phyloP scores from a whole-genome alignment of 2,797 vertebrate species.

The Xerus rutilus region DNA sequence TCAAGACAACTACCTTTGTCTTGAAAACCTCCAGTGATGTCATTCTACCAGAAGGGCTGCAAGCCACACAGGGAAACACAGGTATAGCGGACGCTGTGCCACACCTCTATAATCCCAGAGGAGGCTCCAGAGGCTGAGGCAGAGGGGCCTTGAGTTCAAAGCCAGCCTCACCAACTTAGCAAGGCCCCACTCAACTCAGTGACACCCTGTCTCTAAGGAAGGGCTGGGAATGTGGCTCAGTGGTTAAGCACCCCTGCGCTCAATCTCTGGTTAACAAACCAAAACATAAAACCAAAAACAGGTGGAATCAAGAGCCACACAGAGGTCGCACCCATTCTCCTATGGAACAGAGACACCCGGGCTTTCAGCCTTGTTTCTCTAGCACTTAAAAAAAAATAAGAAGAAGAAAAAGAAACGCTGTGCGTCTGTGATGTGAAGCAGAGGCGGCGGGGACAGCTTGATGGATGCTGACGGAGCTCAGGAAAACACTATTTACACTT shows the following conservation, averaged over 20 bases:
- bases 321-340: background rate
- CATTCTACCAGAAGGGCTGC: too few species aligned
- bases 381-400: background rate
- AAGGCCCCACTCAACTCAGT: too few species aligned
- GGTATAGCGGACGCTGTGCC: too few species aligned
- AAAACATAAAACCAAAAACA: background rate
- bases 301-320: background rate
- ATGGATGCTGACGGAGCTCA: background rate
- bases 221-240: too few species aligned
- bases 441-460: background rate
- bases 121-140: too few species aligned
- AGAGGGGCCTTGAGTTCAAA: too few species aligned
- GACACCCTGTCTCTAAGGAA: too few species aligned
- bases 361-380: background rate
- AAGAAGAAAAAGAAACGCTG: background rate
- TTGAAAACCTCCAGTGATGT: background rate
- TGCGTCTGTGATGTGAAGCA: background rate
- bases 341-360: background rate
- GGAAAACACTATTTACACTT: slow-evolving; percentile 3
- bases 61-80: too few species aligned
- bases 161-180: too few species aligned
- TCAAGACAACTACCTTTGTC: background rate
- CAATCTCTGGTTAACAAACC: too few species aligned
- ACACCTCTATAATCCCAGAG: too few species aligned
- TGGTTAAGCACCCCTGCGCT: too few species aligned